phyloP scores from a whole-genome alignment of 92 coral and sea anemone species.

The Parazoanthus swiftii region DNA sequence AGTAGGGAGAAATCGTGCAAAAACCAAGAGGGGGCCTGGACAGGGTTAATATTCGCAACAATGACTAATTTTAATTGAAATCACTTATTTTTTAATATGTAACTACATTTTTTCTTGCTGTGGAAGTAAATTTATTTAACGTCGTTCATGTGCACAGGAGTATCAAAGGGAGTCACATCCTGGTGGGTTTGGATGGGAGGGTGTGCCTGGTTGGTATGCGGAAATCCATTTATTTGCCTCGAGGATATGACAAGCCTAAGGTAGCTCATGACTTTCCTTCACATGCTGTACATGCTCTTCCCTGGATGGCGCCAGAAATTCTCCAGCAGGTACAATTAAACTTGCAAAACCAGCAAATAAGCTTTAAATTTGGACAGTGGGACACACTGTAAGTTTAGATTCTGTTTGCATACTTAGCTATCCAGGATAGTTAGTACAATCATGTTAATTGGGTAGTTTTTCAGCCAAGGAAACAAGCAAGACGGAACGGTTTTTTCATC shows the following conservation, averaged over 20 bases:
- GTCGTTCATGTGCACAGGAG: constrained; percentile 54
- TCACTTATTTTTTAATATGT: not conserved
- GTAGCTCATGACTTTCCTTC: constrained; percentile 86
- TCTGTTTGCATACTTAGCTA: no score
- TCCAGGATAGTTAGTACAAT: not conserved
- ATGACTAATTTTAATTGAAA: not conserved
- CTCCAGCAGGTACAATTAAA: constrained; percentile 73
- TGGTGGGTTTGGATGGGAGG: constrained; percentile 70
- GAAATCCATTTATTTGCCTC: constrained; percentile 78
- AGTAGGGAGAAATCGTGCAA: no score
- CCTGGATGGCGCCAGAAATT: constrained; percentile 99
- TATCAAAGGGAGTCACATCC: constrained; percentile 89
- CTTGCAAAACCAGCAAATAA: not conserved
- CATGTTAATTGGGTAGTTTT: not conserved
- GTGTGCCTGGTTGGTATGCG: constrained; percentile 85
- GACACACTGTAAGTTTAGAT: not conserved
- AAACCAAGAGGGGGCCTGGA: no score
- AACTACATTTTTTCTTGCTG: no score
- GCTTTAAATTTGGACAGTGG: not conserved
- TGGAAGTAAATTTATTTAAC: no score
- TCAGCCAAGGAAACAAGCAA: not conserved
- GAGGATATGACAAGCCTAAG: constrained; percentile 54
- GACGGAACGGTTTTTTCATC: not conserved
- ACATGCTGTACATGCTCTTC: constrained; percentile 83
- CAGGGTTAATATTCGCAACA: no score